A percentile compares a stretch with the other conserved stretches of the same genome.
Conservation (phyloP, 2,888 invertebrate species). For the Hemithea aestivaria region DNA sequence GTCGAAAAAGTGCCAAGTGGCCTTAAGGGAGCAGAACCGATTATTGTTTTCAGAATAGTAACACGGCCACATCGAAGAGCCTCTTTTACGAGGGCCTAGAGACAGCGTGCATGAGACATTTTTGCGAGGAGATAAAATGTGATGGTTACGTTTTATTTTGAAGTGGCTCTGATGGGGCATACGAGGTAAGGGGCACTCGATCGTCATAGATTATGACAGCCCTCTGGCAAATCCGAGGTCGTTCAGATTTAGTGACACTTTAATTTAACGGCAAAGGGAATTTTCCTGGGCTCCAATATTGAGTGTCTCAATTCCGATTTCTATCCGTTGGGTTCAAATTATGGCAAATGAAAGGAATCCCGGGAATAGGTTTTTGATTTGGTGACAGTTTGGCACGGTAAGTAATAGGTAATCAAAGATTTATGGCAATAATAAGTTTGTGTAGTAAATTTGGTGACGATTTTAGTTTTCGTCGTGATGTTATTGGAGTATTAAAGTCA, state of each 20-base stretch:
- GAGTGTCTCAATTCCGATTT: conserved; percentile 17
- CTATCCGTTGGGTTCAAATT: conserved; percentile 15
- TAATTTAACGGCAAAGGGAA: conserved; percentile 17
- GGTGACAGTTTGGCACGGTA: conserved; percentile 3
- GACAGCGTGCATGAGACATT: conserved; percentile 11
- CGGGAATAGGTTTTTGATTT: conserved; percentile 9
- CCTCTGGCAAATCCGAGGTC: conserved; percentile 17
- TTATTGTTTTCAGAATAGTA: conserved; percentile 17
- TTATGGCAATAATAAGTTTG: too few species aligned
- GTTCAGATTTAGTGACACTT: conserved; percentile 19
- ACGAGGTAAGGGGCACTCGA: conserved; percentile 6
- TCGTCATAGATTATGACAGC: conserved; percentile 18
- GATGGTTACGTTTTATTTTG: conserved; percentile 11
- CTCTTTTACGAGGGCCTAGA: conserved; percentile 11
- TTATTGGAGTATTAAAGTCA: too few species aligned
- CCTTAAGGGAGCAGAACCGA: conserved; percentile 17
- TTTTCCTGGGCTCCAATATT: conserved; percentile 16
- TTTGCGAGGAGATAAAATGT: conserved; percentile 12
- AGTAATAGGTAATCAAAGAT: background rate
- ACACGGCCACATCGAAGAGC: conserved; percentile 6
- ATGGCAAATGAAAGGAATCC: conserved; percentile 14
- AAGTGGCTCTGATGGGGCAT: conserved; percentile 2
- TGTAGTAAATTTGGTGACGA: too few species aligned
- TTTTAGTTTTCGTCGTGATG: too few species aligned
- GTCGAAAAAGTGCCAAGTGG: conserved; percentile 11